A percentile compares a stretch with the other conserved stretches of the same genome.
Conservation (phyloP, 2,888 invertebrate species). For the Scaptomyza caliginosa region DNA sequence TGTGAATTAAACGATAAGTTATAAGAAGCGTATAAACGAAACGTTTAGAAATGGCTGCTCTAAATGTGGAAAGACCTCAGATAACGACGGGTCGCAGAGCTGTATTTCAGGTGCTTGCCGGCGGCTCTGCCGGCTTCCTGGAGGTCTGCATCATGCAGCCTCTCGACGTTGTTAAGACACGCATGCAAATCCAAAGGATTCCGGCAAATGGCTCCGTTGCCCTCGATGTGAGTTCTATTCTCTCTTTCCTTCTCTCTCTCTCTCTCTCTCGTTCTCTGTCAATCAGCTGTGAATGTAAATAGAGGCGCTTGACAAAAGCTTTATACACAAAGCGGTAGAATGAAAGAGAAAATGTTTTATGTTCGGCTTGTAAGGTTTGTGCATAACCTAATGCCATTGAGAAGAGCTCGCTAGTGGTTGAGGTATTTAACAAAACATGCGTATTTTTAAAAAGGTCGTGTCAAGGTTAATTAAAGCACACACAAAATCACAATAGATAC, state of each 20-base stretch:
- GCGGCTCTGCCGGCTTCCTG: slow-evolving; percentile 96
- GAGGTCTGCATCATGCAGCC: slow-evolving; percentile 99
- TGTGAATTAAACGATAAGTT: not conserved
- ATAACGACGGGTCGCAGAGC: slow-evolving; percentile 77
- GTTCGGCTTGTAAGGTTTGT: slow-evolving; percentile 5
- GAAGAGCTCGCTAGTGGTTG: too few relatives aligned
- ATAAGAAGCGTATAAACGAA: not conserved
- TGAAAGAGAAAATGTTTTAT: not conserved
- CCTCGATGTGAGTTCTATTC: slow-evolving; percentile 67
- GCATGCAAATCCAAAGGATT: slow-evolving; percentile 90
- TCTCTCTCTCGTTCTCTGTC: not conserved
- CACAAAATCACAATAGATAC: not conserved
- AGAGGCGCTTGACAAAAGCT: slow-evolving; percentile 3
- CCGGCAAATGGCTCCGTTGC: slow-evolving; percentile 15
- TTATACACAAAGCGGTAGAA: not conserved
- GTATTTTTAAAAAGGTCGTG: slow-evolving; percentile 45
- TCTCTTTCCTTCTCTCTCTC: not conserved
- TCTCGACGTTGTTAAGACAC: slow-evolving; percentile 95
- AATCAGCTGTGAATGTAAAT: slow-evolving; percentile 22
- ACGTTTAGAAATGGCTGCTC: not conserved
- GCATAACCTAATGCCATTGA: slow-evolving; percentile 17
- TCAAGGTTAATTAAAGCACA: slow-evolving; percentile 50
- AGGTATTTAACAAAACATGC: not conserved
- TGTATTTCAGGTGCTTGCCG: slow-evolving; percentile 86
- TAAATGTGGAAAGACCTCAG: slow-evolving; percentile 26